A percentile compares a stretch with the other conserved stretches of the same genome.
phyloP scores from a whole-genome alignment of 2,797 vertebrate species.

The Typhlichthys eigenmanni region DNA sequence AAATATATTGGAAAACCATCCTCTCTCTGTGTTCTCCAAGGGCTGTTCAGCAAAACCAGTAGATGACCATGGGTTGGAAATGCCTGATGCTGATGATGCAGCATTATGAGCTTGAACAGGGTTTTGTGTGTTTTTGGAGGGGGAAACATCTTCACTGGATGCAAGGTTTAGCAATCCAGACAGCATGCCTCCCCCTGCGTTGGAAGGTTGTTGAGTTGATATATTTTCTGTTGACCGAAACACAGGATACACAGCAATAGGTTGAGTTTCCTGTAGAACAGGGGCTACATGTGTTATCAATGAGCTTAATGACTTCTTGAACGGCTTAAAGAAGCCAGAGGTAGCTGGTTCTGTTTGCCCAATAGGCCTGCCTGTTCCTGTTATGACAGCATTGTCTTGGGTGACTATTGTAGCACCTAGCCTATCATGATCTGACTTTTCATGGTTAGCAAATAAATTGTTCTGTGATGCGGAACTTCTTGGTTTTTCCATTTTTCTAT shows the following conservation, averaged over 20 bases:
- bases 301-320: conserved; percentile 88
- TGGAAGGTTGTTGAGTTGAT: conserved; percentile 57
- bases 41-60: conserved; percentile 19
- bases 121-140: conserved; percentile 45
- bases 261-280: conserved; percentile 67
- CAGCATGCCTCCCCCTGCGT: conserved; percentile 66
- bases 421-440: conserved; percentile 29
- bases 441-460: conserved; percentile 19
- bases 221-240: conserved; percentile 76
- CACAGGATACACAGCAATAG: conserved; percentile 72
- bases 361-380: conserved; percentile 12
- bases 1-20: conserved; percentile 77
- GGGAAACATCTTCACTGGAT: conserved; percentile 65
- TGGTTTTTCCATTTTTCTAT: conserved; percentile 25
- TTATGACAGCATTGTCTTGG: conserved; percentile 34
- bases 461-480: conserved; percentile 38
- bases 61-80: conserved; percentile 11
- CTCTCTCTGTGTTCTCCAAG: conserved; percentile 62
- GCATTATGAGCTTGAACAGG: conserved; percentile 32
- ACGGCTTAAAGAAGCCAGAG: conserved; percentile 82
- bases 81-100: conserved; percentile 21
- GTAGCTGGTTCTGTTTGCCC: conserved; percentile 48
- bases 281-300: conserved; percentile 76
- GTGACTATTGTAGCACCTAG: conserved; percentile 30
- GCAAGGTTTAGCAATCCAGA: conserved; percentile 74